phyloP scores from a whole-genome alignment of 2,888 invertebrate species.

The Spicauda simplicius region DNA sequence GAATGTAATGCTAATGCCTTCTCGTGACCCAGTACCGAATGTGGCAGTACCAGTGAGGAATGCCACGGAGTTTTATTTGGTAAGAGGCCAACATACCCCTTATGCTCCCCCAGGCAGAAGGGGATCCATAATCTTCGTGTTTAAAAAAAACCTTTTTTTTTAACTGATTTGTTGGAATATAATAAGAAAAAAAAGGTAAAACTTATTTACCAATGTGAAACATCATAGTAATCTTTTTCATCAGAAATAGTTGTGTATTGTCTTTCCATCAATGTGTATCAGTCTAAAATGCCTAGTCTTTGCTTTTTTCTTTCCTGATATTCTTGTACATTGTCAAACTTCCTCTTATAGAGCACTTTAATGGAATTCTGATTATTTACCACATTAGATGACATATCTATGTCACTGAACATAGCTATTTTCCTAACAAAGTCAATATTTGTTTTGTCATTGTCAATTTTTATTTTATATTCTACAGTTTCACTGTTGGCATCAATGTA shows the following conservation, averaged over 20 bases:
- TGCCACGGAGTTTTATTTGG: no score
- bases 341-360: slow-evolving; percentile 89
- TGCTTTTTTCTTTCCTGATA: slow-evolving; percentile 91
- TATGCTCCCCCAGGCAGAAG: no score
- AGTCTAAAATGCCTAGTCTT: slow-evolving; percentile 68
- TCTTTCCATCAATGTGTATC: not conserved
- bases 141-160: no score
- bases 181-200: no score
- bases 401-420: slow-evolving; percentile 58
- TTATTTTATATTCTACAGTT: slow-evolving; percentile 62
- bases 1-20: no score
- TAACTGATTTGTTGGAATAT: no score
- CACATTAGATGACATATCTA: slow-evolving; percentile 35
- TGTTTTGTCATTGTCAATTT: slow-evolving; percentile 53
- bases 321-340: slow-evolving; percentile 92
- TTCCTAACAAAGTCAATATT: slow-evolving; percentile 48
- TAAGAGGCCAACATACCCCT: no score
- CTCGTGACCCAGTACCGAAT: no score
- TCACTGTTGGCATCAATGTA: slow-evolving; percentile 59
- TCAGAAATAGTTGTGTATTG: not conserved
- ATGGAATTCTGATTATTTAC: slow-evolving; percentile 60
- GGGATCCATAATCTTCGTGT: no score
- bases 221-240: no score
- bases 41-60: no score
- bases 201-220: no score